A percentile compares a stretch with the other conserved stretches of the same genome.
Conservation (phyloP, 2,888 invertebrate genomes). For the Onthophagus sagittarius region DNA sequence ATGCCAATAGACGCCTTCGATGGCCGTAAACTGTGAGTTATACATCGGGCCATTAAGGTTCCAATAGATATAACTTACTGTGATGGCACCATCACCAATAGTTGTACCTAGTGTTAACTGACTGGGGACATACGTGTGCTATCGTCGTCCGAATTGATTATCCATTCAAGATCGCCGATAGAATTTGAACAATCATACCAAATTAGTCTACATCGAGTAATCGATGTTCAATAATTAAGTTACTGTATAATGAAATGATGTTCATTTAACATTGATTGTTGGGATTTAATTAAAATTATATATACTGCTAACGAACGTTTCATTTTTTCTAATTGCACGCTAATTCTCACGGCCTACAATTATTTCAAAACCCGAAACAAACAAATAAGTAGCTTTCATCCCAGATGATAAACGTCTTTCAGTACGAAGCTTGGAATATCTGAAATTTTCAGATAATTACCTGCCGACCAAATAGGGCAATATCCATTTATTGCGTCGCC, state of each 20-base stretch:
- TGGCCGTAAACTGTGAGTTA: background rate
- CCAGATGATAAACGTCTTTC: background rate
- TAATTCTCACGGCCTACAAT: background rate
- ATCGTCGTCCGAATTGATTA: background rate
- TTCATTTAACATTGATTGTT: background rate
- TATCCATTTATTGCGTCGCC: background rate
- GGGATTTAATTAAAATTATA: background rate
- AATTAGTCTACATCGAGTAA: background rate
- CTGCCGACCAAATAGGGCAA: background rate
- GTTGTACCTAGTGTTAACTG: background rate
- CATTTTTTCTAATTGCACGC: too few species aligned
- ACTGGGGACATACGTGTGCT: background rate
- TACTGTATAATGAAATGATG: too few species aligned
- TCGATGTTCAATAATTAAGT: background rate
- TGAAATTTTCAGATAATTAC: background rate
- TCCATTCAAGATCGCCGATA: background rate
- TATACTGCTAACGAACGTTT: background rate
- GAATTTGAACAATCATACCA: background rate
- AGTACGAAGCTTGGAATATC: background rate
- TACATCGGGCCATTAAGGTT: background rate
- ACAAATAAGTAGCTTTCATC: background rate
- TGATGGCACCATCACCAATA: background rate
- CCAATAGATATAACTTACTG: background rate
- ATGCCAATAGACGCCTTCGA: background rate
- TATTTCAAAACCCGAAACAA: background rate